Conservation (phyloP, 2,797 vertebrate species). For the Acanthornis magna region DNA sequence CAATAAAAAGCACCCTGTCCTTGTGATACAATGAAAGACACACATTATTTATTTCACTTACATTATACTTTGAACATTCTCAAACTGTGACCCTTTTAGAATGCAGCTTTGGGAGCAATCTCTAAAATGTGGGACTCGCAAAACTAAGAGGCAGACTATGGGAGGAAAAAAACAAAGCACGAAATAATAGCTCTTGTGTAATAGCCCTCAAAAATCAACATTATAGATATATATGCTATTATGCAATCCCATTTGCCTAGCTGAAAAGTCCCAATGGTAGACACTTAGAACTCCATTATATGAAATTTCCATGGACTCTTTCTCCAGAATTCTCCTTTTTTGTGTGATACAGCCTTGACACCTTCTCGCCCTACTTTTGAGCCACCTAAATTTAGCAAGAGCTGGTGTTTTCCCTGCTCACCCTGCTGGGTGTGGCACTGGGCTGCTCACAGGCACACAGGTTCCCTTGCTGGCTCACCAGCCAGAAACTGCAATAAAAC, state of each 20-base stretch:
- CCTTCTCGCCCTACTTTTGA: background rate
- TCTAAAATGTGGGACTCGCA: background rate
- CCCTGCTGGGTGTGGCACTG: background rate
- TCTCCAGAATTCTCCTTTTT: background rate
- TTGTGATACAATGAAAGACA: background rate
- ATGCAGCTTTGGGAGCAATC: background rate
- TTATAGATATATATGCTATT: no score
- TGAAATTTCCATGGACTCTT: background rate
- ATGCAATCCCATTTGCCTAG: background rate
- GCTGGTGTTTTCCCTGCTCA: background rate
- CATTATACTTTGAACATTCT: background rate
- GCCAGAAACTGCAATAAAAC: background rate
- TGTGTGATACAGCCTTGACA: background rate
- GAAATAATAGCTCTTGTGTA: background rate
- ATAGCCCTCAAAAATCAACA: background rate
- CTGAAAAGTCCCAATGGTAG: background rate
- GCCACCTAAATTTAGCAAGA: background rate
- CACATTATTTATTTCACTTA: background rate
- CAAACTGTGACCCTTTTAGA: background rate
- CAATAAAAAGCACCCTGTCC: background rate
- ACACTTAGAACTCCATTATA: background rate
- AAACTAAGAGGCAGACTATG: background rate
- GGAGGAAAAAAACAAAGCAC: background rate
- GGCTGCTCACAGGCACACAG: background rate
- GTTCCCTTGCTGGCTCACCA: background rate